phyloP scores from a whole-genome alignment of 2,113 vertebrate species.

The Dasypus novemcinctus region DNA sequence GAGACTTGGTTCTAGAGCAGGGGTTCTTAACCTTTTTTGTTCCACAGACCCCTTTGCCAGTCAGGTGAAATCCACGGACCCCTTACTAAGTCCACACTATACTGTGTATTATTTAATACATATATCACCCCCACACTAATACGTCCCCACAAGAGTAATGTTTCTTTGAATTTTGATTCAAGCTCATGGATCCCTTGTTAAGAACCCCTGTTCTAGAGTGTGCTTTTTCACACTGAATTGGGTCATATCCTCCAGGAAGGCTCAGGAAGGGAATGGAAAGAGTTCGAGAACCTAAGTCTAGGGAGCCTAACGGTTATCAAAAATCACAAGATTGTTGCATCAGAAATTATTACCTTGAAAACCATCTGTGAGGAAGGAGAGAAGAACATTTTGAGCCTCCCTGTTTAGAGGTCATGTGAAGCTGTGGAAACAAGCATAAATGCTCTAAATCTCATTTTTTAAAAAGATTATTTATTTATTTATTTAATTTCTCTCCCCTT shows the following conservation, averaged over 20 bases:
- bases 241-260: background rate
- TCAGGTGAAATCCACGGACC: too few species aligned
- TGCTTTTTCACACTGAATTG: background rate
- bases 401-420: background rate
- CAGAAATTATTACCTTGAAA: slow-evolving; percentile 1
- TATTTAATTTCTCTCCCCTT: too few species aligned
- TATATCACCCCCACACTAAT: too few species aligned
- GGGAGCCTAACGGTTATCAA: background rate
- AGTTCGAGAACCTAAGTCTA: background rate
- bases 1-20: background rate
- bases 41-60: too few species aligned
- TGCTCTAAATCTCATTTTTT: background rate
- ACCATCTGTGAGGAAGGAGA: background rate
- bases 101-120: too few species aligned
- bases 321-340: background rate
- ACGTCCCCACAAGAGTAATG: too few species aligned
- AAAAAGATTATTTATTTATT: too few species aligned
- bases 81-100: too few species aligned
- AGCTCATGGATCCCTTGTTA: too few species aligned
- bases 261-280: background rate
- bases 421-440: background rate
- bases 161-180: too few species aligned
- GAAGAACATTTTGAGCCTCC: background rate
- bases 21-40: too few species aligned
- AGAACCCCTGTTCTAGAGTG: background rate